Conservation (phyloP, 2,797 vertebrate species). For the Columba guinea region DNA sequence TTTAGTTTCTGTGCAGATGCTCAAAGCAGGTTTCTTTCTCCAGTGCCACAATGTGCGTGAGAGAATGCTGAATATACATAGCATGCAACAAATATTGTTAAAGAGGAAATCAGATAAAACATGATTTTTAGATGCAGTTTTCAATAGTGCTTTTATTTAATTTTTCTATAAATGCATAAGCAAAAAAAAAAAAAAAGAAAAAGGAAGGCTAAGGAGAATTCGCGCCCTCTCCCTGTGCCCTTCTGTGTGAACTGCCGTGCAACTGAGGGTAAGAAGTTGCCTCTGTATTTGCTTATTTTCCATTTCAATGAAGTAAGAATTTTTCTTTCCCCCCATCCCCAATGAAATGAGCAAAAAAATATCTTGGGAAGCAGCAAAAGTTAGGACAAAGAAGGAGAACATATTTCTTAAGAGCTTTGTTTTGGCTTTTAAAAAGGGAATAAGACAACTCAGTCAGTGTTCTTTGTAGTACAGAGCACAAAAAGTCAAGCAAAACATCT, state of each 20-base stretch:
- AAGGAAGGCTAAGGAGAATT: too few relatives aligned
- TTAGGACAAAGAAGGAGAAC: not conserved
- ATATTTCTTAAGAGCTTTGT: not conserved
- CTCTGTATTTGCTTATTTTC: not conserved
- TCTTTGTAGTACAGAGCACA: not conserved
- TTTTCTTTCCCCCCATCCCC: not conserved
- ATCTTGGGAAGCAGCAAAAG: not conserved
- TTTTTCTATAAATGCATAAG: not conserved
- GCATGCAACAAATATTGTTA: not conserved
- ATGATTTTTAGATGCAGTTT: not conserved
- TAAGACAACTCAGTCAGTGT: not conserved
- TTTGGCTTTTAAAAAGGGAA: not conserved
- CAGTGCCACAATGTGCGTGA: not conserved
- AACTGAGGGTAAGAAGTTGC: not conserved
- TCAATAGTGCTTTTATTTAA: not conserved
- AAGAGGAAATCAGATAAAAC: not conserved
- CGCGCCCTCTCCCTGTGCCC: too few relatives aligned
- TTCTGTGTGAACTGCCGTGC: too few relatives aligned
- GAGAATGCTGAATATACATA: not conserved
- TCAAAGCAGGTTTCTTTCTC: not conserved
- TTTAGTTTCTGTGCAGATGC: not conserved
- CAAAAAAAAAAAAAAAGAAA: too few relatives aligned
- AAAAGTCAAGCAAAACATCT: not conserved
- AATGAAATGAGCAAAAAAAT: not conserved
- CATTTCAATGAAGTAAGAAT: not conserved